phyloP scores from a whole-genome alignment of 2,113 vertebrate genomes.

The Labrus mixtus region DNA sequence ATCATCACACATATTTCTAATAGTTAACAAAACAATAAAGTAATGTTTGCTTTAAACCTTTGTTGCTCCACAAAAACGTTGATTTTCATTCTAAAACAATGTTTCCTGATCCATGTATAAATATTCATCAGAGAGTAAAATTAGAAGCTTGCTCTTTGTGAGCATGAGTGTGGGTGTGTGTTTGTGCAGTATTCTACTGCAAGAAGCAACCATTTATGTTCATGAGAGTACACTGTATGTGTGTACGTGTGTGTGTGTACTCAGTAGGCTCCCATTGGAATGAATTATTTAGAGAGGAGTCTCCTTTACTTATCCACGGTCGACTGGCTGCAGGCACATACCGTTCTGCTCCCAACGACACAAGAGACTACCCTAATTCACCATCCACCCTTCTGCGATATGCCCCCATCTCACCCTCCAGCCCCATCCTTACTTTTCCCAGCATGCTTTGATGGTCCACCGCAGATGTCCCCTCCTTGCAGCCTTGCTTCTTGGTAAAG shows the following conservation, averaged over 20 bases:
- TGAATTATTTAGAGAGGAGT: slow-evolving; percentile 82
- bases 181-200: slow-evolving; percentile 39
- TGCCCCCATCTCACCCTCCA: slow-evolving; percentile 49
- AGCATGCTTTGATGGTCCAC: slow-evolving; percentile 25
- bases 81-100: slow-evolving; percentile 55
- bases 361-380: slow-evolving; percentile 69
- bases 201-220: slow-evolving; percentile 49
- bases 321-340: slow-evolving; percentile 65
- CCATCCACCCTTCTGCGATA: slow-evolving; percentile 31
- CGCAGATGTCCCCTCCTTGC: slow-evolving; percentile 1
- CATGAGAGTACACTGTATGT: slow-evolving; percentile 34
- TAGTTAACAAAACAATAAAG: background rate
- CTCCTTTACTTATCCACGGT: slow-evolving; percentile 80
- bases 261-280: slow-evolving; percentile 67
- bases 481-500: background rate
- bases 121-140: slow-evolving; percentile 76
- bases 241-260: slow-evolving; percentile 41
- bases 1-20: background rate
- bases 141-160: slow-evolving; percentile 61
- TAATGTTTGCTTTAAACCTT: slow-evolving; percentile 13
- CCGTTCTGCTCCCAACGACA: slow-evolving; percentile 62
- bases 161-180: slow-evolving; percentile 25
- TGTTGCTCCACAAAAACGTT: slow-evolving; percentile 37
- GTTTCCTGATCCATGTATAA: slow-evolving; percentile 62
- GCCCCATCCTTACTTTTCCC: slow-evolving; percentile 20